phyloP scores from a whole-genome alignment of 2,888 invertebrate species.

The Sialis fuliginosa region DNA sequence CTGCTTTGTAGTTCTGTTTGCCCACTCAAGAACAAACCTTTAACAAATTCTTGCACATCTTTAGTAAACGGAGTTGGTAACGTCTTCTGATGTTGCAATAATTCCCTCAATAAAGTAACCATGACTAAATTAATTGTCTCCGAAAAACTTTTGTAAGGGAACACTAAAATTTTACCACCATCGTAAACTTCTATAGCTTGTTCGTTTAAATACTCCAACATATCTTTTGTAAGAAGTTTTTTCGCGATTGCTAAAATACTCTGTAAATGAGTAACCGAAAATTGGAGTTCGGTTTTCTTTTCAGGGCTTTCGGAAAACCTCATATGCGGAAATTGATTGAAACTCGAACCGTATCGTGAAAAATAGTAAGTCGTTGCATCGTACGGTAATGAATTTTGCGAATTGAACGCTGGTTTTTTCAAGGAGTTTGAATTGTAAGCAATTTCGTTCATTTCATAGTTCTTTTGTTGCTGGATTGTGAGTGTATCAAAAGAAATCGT shows the following conservation, averaged over 20 bases:
- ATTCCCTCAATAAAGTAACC: constrained; percentile 78
- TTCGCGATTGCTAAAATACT: constrained; percentile 67
- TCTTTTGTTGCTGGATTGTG: constrained; percentile 17
- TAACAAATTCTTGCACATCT: constrained; percentile 84
- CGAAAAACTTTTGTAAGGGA: constrained; percentile 87
- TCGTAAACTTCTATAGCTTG: constrained; percentile 65
- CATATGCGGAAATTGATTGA: constrained; percentile 76
- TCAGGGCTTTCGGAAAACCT: constrained; percentile 55
- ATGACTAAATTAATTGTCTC: constrained; percentile 88
- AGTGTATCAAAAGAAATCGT: constrained; percentile 35
- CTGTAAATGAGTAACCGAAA: constrained; percentile 62
- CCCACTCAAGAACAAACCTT: constrained; percentile 75
- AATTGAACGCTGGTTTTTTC: constrained; percentile 15
- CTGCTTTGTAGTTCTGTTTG: constrained; percentile 82
- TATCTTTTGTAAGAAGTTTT: constrained; percentile 69
- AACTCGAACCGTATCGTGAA: constrained; percentile 81
- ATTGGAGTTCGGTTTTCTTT: constrained; percentile 44
- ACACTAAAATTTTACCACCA: constrained; percentile 49
- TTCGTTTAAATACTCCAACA: constrained; percentile 63
- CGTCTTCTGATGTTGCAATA: constrained; percentile 79
- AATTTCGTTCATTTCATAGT: constrained; percentile 19
- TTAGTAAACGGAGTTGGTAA: constrained; percentile 78
- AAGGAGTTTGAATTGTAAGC: constrained; percentile 16
- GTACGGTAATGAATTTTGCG: constrained; percentile 34
- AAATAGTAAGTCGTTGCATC: constrained; percentile 79